A percentile compares a stretch with the other conserved stretches of the same genome.
Evolutionary conservation across 2,797 vertebrate species (phyloP).

Genomic region (Myoxocephalus aenaeus): DNA sequence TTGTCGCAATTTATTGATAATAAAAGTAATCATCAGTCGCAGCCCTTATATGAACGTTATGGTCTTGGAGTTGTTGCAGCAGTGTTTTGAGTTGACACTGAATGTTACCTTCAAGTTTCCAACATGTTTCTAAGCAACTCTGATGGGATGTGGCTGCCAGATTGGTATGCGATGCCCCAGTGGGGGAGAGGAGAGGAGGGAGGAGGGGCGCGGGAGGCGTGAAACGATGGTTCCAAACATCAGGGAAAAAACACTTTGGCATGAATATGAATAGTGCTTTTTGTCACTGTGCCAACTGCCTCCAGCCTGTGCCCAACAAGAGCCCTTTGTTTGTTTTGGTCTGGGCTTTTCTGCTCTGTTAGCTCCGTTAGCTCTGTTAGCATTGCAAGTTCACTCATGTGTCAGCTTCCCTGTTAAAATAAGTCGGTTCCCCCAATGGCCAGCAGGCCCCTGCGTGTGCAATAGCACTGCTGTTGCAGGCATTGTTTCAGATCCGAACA

Average conservation of each 20-base stretch:
- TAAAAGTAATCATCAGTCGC: background rate
- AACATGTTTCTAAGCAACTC: constrained; percentile 1
- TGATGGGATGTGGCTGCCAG: constrained; percentile 10
- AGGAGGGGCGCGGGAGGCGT: too few species aligned
- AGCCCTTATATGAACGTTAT: background rate
- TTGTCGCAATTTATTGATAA: background rate
- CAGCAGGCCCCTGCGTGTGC: constrained; percentile 38
- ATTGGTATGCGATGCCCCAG: constrained; percentile 5
- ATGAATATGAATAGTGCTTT: constrained; percentile 36
- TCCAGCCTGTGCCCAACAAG: constrained; percentile 52
- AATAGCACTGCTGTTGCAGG: constrained; percentile 21
- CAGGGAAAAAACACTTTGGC: constrained; percentile 27
- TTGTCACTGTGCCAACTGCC: constrained; percentile 46
- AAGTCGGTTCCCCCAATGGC: constrained; percentile 41
- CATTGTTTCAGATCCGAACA: constrained; percentile 26
- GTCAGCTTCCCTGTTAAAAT: constrained; percentile 48
- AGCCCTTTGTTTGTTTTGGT: constrained; percentile 63
- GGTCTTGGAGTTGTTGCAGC: constrained; percentile 1
- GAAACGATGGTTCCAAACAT: constrained; percentile 15
- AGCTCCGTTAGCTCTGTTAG: constrained; percentile 48
- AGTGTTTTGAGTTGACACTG: background rate
- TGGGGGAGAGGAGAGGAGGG: background rate
- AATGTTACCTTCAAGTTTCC: constrained; percentile 2
- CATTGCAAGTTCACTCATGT: constrained; percentile 55
- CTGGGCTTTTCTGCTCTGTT: constrained; percentile 66